Percentiles rank a stretch among this genome's conserved stretches.
Evolutionary conservation across 2,797 vertebrate species (phyloP).

Genomic region (Amblyopsis hoosieri): DNA sequence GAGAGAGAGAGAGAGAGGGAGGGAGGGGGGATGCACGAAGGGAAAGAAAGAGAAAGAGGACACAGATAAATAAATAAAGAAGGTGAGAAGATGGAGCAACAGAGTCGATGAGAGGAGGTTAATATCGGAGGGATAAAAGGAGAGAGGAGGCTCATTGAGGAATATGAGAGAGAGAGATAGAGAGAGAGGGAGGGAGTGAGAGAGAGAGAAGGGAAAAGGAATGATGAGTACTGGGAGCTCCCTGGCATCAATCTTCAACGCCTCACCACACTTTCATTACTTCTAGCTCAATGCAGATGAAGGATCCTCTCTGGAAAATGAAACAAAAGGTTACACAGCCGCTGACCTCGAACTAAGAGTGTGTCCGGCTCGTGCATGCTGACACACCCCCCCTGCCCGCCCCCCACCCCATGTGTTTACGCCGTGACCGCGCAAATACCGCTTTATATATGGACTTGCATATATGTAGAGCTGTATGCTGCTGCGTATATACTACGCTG

Average conservation of each 20-base stretch:
- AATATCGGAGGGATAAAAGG: too few relatives aligned
- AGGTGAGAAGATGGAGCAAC: conserved; percentile 9
- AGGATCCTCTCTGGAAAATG: conserved; percentile 51
- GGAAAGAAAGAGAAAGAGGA: not conserved
- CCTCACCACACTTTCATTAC: conserved; percentile 69
- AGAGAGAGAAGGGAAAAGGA: not conserved
- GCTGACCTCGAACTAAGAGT: conserved; percentile 72
- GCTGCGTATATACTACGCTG: too few relatives aligned
- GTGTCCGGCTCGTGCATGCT: conserved; percentile 35
- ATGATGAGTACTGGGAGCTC: conserved; percentile 53
- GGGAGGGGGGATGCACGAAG: not conserved
- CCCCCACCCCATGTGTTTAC: too few relatives aligned
- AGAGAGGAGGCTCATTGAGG: too few relatives aligned
- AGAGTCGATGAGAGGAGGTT: not conserved
- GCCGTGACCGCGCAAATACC: too few relatives aligned
- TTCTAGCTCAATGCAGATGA: conserved; percentile 62
- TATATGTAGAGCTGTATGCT: too few relatives aligned
- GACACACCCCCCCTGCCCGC: not conserved
- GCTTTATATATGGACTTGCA: too few relatives aligned
- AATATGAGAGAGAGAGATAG: too few relatives aligned
- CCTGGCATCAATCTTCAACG: conserved; percentile 71
- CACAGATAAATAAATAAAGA: not conserved
- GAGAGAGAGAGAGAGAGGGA: not conserved
- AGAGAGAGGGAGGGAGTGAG: not conserved
- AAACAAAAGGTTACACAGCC: conserved; percentile 73